phyloP scores from a whole-genome alignment of 2,888 invertebrate genomes.

The Acleris cristana region DNA sequence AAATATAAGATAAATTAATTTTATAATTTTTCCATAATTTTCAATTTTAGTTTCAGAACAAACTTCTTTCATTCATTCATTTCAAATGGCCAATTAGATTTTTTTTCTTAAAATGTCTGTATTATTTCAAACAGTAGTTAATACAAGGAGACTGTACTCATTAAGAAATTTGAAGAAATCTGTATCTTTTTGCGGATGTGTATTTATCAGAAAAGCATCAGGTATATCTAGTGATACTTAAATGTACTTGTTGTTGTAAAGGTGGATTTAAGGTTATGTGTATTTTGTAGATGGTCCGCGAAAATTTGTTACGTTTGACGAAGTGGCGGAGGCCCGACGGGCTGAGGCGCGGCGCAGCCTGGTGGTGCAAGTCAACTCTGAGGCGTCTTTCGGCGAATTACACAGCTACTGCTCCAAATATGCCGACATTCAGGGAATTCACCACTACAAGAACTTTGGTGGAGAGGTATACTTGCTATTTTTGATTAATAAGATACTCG shows the following conservation, averaged over 20 bases:
- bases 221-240: constrained; percentile 50
- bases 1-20: background rate
- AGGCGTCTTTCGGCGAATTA: constrained; percentile 87
- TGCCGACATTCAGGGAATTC: constrained; percentile 85
- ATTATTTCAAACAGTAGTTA: constrained; percentile 64
- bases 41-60: background rate
- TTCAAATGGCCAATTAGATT: constrained; percentile 34
- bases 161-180: constrained; percentile 59
- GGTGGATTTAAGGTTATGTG: constrained; percentile 68
- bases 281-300: constrained; percentile 62
- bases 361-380: constrained; percentile 90
- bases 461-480: constrained; percentile 65
- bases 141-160: constrained; percentile 59
- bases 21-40: background rate
- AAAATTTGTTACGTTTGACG: constrained; percentile 80
- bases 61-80: constrained; percentile 3
- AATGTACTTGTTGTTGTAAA: constrained; percentile 44
- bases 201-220: constrained; percentile 60
- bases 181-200: constrained; percentile 57
- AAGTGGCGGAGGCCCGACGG: constrained; percentile 84
- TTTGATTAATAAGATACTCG: background rate
- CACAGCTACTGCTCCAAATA: constrained; percentile 87
- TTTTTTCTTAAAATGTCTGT: constrained; percentile 67
- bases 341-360: constrained; percentile 87
- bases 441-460: constrained; percentile 84